Evolutionary conservation across 37 sponge, comb jelly and placozoan genomes (phyloP), one percentile per base, ranked within the genome.

Genomic region (Spongilla lacustris): DNA sequence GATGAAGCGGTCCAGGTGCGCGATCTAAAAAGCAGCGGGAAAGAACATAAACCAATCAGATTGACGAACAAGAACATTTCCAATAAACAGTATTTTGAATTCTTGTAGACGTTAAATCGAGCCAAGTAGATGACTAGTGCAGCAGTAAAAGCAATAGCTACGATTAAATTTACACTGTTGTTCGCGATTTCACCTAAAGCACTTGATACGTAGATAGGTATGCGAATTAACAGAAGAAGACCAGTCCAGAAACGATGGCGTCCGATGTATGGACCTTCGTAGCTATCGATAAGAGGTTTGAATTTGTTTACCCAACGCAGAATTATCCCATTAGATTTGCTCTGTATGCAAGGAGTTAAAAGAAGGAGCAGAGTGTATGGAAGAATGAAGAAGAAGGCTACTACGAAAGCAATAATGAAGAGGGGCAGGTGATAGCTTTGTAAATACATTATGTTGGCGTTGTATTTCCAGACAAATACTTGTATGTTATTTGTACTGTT

Each of bases 221-320:
- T 46, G 4, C 79, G 66, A 10, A 79, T 30, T 32, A 79, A 27
- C 2, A 79, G 79, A 33, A 79, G 79, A 66, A 76, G 41, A 36
- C 77, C 77, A 36, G 38, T 30, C 77, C 77, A 76, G 8, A 37
- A 76, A 21, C 77, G 36, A 37, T 76, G 77, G 2, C 36, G 34
- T n/a, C 26, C 41, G 12, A 37, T 76, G 77, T 76, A 76, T 1
- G 77, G 77, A 21, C 77, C 77, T 35, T 36, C 36, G 24, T 76
- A 76, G 77, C 38, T 38, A 76, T 79, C 79, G 32, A 79, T 58
- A 10, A 79, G 0, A 24, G 79, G 79, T 14, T 66, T 50, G 14
- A 79, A 30, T 58, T 32, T 79, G 27, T 22, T 24, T 1, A 79
- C 79, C 79, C 79, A 79, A 14, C 1, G 0, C 29, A 79, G 29